A percentile compares a stretch with the other conserved stretches of the same genome.
These are phyloP conservation scores for Drosophila kikkawai DNA, from an alignment of 1,140 invertebrate genomes.

Conservation along the genomic window DNA sequence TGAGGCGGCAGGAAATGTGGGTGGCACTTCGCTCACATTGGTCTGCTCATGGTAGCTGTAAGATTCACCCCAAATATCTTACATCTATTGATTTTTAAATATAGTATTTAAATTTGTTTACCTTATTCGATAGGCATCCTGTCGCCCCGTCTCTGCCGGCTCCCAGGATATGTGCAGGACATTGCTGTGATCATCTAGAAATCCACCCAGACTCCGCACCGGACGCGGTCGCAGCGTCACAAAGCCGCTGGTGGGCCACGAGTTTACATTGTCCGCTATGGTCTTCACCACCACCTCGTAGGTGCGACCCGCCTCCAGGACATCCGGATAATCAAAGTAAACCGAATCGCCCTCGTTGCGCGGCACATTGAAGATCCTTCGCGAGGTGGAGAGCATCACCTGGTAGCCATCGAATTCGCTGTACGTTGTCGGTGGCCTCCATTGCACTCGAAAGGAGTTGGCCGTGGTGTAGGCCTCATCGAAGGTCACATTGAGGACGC, in stretches of 20 bases:
- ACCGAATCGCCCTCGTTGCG: constrained; percentile 88
- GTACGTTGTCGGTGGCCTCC: constrained; percentile 92
- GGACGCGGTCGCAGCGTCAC: constrained; percentile 93
- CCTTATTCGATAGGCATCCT: constrained; percentile 92
- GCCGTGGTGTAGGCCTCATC: constrained; percentile 90
- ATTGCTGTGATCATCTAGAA: constrained; percentile 88
- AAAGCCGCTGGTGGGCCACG: constrained; percentile 94
- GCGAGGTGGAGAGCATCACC: constrained; percentile 89
- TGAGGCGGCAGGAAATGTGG: constrained; percentile 86
- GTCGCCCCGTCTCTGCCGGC: constrained; percentile 90
- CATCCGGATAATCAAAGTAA: constrained; percentile 91
- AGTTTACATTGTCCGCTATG: constrained; percentile 95
- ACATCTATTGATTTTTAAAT: neutral
- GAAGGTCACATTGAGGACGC: constrained; percentile 93
- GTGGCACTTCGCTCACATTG: constrained; percentile 86
- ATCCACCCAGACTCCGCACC: constrained; percentile 87
- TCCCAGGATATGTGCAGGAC: constrained; percentile 91
- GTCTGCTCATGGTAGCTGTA: constrained; percentile 92
- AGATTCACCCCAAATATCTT: no score
- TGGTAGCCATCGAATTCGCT: constrained; percentile 97
- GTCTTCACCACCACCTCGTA: constrained; percentile 96
- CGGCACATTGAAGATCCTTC: constrained; percentile 88
- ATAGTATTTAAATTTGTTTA: accelerated
- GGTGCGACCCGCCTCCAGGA: constrained; percentile 93
- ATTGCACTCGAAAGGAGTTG: constrained; percentile 91